Evolutionary conservation across 2,113 vertebrate genomes (phyloP).

Genomic region (Onychostruthus taczanowskii): DNA sequence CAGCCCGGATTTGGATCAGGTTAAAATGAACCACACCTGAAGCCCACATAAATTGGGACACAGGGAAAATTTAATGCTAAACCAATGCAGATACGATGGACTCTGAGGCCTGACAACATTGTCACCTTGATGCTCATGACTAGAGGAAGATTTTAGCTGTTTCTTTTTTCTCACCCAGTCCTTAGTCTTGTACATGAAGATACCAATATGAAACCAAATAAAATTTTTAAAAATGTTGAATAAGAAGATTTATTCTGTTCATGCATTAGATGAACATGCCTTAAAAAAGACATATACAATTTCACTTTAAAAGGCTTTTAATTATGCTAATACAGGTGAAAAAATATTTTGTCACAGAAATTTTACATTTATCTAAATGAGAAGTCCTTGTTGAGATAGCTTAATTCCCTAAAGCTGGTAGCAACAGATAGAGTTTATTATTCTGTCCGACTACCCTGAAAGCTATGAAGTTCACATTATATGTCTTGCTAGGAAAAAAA

Average conservation of each 20-base stretch:
- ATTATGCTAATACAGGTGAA: neutral
- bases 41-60: neutral
- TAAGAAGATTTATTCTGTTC: neutral
- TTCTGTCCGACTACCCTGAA: neutral
- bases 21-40: constrained; percentile 4
- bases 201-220: neutral
- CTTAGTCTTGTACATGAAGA: neutral
- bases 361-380: neutral
- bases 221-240: neutral
- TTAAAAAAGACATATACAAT: neutral
- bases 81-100: neutral
- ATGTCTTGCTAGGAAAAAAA: neutral
- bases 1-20: neutral
- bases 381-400: neutral
- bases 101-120: neutral
- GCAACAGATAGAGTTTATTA: neutral
- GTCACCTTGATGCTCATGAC: neutral
- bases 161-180: neutral
- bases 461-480: neutral
- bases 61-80: neutral
- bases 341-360: neutral
- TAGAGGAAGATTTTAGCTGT: neutral
- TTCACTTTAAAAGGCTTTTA: neutral
- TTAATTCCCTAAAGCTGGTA: neutral
- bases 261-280: neutral